Base-by-base conservation (phyloP, 2,797 vertebrate genomes). In the Eulemur mongoz region DNA sequence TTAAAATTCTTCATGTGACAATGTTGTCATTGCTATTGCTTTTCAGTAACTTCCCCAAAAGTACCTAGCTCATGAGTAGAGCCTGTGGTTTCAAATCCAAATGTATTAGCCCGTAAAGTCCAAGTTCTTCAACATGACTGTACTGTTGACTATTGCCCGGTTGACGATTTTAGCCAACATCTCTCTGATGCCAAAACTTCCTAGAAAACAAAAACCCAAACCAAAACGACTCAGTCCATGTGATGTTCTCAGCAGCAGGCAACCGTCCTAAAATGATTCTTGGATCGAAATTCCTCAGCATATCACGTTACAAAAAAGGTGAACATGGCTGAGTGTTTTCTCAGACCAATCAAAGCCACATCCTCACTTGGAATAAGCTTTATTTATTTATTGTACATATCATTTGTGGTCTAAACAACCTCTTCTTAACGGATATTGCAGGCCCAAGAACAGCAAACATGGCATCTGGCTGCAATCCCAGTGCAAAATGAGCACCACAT, bases 161-260 rank as follows among this genome's bases (percentile, higher is more conserved):
- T 40, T 57, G 38, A 85, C 50, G 61, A 32, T 27, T 35, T 72
- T 61, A 88, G 27, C 83, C 40, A 88, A 18, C 12, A 2, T 86
- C 73, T 79, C 59, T 27, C 7, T 40, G 32, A 38, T 65, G 67
- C 81, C 92, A 88, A 73, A 82, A 13, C 59, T 54, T 81, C 22
- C 12, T 57, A 67, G 91, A 94, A 95, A 94, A 81, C 52, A 45
- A 17, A 80, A 93, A 50, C 35, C 67, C 27, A 89, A 76, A 88
- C 0, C 38, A 32, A 91, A 93, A 30, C 7, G 13, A 70, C 27
- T 83, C 50, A 17, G 40, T 27, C 7, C 25, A 22, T 70, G 40
- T 32, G 6, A 52, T 65, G 63, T 52, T 50, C 30, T 91, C n/a
- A 54, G 84, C 30, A 80, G 30, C 43, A 50, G 30, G 32, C 5